A percentile compares a stretch with the other conserved stretches of the same genome.
Evolutionary conservation across 1,140 invertebrate species (phyloP).

Genomic region (Berghia stephanieae): DNA sequence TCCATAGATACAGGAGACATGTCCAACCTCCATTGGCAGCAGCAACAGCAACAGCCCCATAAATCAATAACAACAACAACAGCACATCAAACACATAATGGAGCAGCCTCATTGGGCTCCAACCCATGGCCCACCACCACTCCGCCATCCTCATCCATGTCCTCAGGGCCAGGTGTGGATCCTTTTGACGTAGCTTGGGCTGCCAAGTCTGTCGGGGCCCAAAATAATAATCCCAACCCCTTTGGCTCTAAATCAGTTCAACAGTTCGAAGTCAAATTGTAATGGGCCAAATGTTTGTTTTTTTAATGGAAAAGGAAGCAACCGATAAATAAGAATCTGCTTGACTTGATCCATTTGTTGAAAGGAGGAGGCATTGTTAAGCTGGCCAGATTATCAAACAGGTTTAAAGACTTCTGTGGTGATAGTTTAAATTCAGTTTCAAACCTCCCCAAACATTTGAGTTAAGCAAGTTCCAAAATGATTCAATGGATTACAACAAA

Average conservation of each 20-base stretch:
- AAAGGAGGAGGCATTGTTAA: not conserved
- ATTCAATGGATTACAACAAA: not conserved
- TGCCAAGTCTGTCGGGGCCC: constrained; percentile 67
- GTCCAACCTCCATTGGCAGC: constrained; percentile 35
- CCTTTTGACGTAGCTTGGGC: constrained; percentile 91
- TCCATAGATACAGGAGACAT: constrained; percentile 69
- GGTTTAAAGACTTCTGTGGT: not conserved
- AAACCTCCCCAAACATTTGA: not conserved
- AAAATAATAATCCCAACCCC: constrained; percentile 62
- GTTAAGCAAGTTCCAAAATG: not conserved
- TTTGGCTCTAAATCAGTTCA: constrained; percentile 69
- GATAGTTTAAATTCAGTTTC: too few species aligned
- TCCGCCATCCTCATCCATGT: constrained; percentile 55
- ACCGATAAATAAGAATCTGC: too few species aligned
- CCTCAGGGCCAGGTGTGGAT: constrained; percentile 68
- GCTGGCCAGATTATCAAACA: not conserved
- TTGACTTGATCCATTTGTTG: not conserved
- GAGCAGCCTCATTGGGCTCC: constrained; percentile 27
- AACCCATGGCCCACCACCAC: constrained; percentile 31
- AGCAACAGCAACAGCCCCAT: constrained; percentile 15
- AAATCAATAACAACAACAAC: constrained; percentile 37
- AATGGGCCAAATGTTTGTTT: not conserved
- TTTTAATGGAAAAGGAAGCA: not conserved
- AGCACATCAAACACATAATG: constrained; percentile 44
- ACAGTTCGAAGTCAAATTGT: constrained; percentile 72